A percentile compares a stretch with the other conserved stretches of the same genome.
phyloP scores from a whole-genome alignment of 2,888 invertebrate species.

The Agrilus cyanescens region DNA sequence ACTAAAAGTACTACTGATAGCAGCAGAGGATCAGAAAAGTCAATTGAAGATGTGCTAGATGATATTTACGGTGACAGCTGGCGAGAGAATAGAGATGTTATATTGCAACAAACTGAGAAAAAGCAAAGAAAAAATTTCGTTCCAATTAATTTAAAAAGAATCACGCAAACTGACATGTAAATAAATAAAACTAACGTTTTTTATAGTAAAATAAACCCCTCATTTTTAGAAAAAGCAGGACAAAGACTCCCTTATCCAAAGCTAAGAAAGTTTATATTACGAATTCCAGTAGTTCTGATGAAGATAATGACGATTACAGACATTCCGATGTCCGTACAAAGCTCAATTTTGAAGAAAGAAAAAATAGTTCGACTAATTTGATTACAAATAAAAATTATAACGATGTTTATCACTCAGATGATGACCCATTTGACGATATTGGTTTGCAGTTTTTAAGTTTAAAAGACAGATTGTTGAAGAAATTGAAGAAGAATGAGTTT shows the following conservation, averaged over 20 bases:
- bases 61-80: constrained; percentile 29
- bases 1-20: too few relatives aligned
- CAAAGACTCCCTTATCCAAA: constrained; percentile 9
- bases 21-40: constrained; percentile 5
- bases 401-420: too few relatives aligned
- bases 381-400: too few relatives aligned
- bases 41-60: constrained; percentile 23
- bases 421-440: too few relatives aligned
- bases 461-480: too few relatives aligned
- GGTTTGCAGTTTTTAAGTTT: too few relatives aligned
- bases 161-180: constrained; percentile 18
- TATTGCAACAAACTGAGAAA: constrained; percentile 24
- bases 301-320: neutral
- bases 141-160: constrained; percentile 5
- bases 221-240: constrained; percentile 9
- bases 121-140: constrained; percentile 7
- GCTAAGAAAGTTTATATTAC: constrained; percentile 25
- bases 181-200: neutral
- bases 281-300: constrained; percentile 14
- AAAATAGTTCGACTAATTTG: neutral
- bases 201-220: neutral
- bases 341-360: neutral
- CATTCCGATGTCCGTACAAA: neutral
- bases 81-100: constrained; percentile 25
- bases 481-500: constrained; percentile 2